Conservation (phyloP, 2,888 invertebrate species). For the Standfussiana lucernea region DNA sequence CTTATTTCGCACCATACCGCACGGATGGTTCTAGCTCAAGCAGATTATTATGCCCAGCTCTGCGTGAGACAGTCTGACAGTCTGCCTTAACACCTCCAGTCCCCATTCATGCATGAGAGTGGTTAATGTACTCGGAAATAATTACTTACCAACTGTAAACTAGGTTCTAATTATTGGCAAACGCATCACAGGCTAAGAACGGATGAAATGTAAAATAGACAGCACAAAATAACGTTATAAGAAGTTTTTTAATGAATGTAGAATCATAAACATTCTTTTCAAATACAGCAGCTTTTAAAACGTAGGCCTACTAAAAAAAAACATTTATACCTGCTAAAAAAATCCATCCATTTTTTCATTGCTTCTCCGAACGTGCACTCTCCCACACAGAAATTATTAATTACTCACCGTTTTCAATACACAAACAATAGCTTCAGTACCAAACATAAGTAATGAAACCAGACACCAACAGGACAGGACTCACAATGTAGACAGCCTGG, state of each 20-base stretch:
- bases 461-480: slow-evolving; percentile 7
- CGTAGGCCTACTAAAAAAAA: not conserved
- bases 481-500: slow-evolving; percentile 10
- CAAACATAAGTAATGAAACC: slow-evolving; percentile 30
- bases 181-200: not conserved
- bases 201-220: not conserved
- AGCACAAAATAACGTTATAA: no score
- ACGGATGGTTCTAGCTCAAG: slow-evolving; percentile 3
- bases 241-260: not conserved
- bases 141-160: not conserved
- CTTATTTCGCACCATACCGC: not conserved
- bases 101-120: not conserved
- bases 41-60: slow-evolving; percentile 23
- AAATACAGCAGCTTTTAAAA: not conserved
- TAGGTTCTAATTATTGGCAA: not conserved
- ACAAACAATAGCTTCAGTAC: slow-evolving; percentile 1
- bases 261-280: not conserved
- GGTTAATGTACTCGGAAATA: not conserved
- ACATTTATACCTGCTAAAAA: not conserved
- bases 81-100: not conserved
- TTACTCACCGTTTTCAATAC: slow-evolving; percentile 6
- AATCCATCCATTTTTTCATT: not conserved
- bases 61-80: slow-evolving; percentile 12
- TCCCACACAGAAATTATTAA: not conserved
- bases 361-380: not conserved